Percentiles rank a stretch among this genome's conserved stretches.
These are phyloP conservation scores for Drosophila paulistorum DNA, from an alignment of 1,140 invertebrate genomes.

Conservation along the genomic window DNA sequence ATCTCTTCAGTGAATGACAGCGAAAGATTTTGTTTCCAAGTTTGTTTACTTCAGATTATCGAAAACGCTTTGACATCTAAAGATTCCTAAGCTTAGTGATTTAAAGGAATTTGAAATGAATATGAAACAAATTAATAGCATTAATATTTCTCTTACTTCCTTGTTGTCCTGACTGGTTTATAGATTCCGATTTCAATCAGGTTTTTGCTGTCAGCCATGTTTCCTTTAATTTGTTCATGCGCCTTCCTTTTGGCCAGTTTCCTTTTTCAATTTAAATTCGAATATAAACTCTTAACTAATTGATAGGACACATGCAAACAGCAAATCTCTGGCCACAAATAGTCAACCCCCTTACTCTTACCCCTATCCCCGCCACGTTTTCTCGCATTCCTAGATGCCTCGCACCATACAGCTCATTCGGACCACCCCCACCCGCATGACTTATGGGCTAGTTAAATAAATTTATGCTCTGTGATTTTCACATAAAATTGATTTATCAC, in stretches of 20 bases:
- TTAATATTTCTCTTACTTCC: constrained; percentile 10
- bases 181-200: constrained; percentile 7
- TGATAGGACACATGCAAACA: constrained; percentile 11
- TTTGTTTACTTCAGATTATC: too few species aligned
- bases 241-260: constrained; percentile 7
- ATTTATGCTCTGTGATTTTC: constrained; percentile 81
- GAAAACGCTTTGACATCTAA: too few species aligned
- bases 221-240: constrained; percentile 11
- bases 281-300: constrained; percentile 15
- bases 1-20: too few species aligned
- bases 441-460: constrained; percentile 80
- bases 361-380: not conserved
- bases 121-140: constrained; percentile 1
- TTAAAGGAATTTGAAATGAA: not conserved
- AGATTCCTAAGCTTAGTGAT: too few species aligned
- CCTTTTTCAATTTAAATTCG: constrained; percentile 12
- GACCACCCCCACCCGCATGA: constrained; percentile 44
- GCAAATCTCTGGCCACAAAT: constrained; percentile 10
- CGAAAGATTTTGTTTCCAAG: too few species aligned
- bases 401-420: not conserved
- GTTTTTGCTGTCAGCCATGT: not conserved
- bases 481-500: constrained; percentile 81
- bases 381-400: not conserved
- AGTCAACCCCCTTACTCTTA: not conserved
- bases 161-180: not conserved